Evolutionary conservation across 2,113 vertebrate species (phyloP).

Genomic region (Ictidomys tridecemlineatus): DNA sequence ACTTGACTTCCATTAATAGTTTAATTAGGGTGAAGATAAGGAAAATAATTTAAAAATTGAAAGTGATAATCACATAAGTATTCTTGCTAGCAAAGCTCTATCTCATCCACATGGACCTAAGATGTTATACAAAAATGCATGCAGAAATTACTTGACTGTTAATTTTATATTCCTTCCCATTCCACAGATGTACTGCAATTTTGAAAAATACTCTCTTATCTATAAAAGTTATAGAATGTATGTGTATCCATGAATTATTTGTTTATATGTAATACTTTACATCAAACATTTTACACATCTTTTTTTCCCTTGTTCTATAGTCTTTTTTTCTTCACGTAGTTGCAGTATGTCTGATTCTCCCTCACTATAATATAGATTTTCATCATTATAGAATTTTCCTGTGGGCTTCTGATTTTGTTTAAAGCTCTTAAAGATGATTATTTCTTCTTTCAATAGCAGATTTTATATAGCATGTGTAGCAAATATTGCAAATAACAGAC

Average conservation of each 20-base stretch:
- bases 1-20: not conserved
- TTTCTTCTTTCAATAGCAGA: not conserved
- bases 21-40: not conserved
- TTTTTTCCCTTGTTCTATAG: not conserved
- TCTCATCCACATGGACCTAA: not conserved
- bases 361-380: not conserved
- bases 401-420: not conserved
- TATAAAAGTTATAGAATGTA: not conserved
- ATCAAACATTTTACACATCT: not conserved
- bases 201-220: not conserved
- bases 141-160: not conserved
- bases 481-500: not conserved
- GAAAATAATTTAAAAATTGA: not conserved
- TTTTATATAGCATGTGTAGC: not conserved
- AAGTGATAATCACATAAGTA: not conserved
- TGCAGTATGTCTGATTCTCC: not conserved
- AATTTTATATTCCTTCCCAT: not conserved
- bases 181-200: not conserved
- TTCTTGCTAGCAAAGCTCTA: not conserved
- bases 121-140: not conserved
- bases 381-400: slow-evolving; percentile 5
- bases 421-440: not conserved
- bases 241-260: not conserved
- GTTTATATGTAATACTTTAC: not conserved
- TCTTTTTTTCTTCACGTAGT: not conserved